These are phyloP conservation scores for Tapirus terrestris DNA, from an alignment of 2,113 vertebrate species.

Conservation along the genomic window DNA sequence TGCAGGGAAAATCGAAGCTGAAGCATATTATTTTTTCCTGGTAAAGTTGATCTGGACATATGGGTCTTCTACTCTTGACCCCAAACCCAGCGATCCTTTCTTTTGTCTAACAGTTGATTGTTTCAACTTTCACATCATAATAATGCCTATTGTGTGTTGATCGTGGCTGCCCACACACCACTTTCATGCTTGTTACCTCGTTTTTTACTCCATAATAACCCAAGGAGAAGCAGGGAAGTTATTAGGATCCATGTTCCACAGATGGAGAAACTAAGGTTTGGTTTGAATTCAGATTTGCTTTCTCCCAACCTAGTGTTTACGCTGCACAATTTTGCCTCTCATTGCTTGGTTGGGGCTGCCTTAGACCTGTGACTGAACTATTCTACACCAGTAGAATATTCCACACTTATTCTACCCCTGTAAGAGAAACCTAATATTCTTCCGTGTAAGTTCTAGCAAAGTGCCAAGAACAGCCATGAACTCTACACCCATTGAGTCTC, in stretches of 20 bases:
- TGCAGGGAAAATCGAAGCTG: not conserved
- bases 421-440: not conserved
- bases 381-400: not conserved
- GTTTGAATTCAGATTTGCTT: not conserved
- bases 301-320: not conserved
- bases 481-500: not conserved
- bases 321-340: not conserved
- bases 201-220: not conserved
- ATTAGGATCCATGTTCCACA: not conserved
- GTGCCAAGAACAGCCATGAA: not conserved
- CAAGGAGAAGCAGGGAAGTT: not conserved
- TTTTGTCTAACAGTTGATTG: not conserved
- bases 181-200: not conserved
- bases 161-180: not conserved
- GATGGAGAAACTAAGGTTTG: not conserved
- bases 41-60: not conserved
- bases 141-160: not conserved
- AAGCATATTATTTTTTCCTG: not conserved
- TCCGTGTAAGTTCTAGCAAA: not conserved
- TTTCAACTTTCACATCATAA: not conserved
- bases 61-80: not conserved
- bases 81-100: not conserved
- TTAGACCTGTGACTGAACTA: not conserved
- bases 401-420: not conserved
- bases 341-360: not conserved